These are phyloP conservation scores for Cerceris ruficornis DNA, from an alignment of 2,888 invertebrate species.

Conservation along the genomic window DNA sequence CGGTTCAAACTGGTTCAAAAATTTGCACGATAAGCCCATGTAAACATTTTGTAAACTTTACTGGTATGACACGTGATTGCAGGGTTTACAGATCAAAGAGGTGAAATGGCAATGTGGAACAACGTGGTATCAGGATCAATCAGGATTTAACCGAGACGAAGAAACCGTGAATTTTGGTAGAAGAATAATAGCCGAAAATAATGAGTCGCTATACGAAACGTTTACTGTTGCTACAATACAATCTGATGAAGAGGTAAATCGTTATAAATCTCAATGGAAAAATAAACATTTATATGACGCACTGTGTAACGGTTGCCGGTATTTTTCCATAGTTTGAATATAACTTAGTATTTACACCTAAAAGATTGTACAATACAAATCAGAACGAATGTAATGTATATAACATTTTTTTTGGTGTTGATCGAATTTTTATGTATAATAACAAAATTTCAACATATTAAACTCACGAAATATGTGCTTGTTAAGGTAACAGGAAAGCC, in stretches of 20 bases:
- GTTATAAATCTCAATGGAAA: background rate
- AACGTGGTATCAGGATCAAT: constrained; percentile 78
- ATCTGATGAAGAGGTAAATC: constrained; percentile 65
- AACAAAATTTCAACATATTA: background rate
- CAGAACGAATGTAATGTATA: too few species aligned
- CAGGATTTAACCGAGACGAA: constrained; percentile 82
- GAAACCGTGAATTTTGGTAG: constrained; percentile 84
- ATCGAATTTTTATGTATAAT: background rate
- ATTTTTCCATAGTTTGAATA: background rate
- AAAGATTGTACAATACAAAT: too few species aligned
- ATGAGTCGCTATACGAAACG: constrained; percentile 82
- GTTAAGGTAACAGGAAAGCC: constrained; percentile 44
- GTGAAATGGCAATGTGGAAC: constrained; percentile 77
- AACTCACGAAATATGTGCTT: background rate
- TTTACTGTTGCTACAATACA: constrained; percentile 81
- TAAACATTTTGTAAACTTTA: too few species aligned
- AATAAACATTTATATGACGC: too few species aligned
- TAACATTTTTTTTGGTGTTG: too few species aligned
- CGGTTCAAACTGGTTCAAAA: too few species aligned
- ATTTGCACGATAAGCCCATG: too few species aligned
- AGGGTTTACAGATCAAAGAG: background rate
- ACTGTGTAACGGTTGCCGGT: constrained; percentile 10
- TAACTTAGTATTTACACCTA: too few species aligned
- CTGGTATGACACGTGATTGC: too few species aligned
- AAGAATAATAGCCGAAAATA: constrained; percentile 80